A percentile compares a stretch with the other conserved stretches of the same genome.
Evolutionary conservation across 2,113 vertebrate genomes (phyloP).

Genomic region (Arizona elegans): DNA sequence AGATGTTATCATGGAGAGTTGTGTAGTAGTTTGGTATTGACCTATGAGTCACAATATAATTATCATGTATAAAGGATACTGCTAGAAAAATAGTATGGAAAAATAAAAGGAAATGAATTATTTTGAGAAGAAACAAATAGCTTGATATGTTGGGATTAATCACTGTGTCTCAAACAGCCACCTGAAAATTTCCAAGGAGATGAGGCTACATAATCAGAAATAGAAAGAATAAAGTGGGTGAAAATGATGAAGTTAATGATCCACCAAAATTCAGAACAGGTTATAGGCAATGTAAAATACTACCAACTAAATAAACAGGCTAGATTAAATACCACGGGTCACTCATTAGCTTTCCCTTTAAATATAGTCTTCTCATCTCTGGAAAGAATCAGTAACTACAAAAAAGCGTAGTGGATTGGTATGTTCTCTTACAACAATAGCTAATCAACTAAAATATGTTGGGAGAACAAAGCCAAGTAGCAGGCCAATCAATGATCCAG

Average conservation of each 20-base stretch:
- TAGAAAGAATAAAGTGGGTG: neutral
- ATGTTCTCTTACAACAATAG: constrained; percentile 34
- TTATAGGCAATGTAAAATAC: neutral
- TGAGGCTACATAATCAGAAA: neutral
- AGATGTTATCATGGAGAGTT: neutral
- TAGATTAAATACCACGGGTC: neutral
- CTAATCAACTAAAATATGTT: neutral
- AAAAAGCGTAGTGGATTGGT: constrained; percentile 22
- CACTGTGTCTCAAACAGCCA: neutral
- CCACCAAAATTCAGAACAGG: neutral
- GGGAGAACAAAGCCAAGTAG: neutral
- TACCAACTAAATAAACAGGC: neutral
- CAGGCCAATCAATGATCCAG: neutral
- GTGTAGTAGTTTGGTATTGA: neutral
- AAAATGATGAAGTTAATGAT: neutral
- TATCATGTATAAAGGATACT: rapidly evolving
- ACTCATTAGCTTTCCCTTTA: neutral
- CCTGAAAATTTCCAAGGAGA: neutral
- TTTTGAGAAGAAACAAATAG: neutral
- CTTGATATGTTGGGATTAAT: neutral
- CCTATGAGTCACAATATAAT: neutral
- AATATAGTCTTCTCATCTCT: neutral
- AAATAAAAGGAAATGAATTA: neutral
- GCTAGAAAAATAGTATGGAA: neutral
- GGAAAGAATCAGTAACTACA: constrained; percentile 22